Evolutionary conservation across 2,797 vertebrate genomes (phyloP), one percentile per base, ranked within the genome.

Genomic region (Pangasius larnaudii): DNA sequence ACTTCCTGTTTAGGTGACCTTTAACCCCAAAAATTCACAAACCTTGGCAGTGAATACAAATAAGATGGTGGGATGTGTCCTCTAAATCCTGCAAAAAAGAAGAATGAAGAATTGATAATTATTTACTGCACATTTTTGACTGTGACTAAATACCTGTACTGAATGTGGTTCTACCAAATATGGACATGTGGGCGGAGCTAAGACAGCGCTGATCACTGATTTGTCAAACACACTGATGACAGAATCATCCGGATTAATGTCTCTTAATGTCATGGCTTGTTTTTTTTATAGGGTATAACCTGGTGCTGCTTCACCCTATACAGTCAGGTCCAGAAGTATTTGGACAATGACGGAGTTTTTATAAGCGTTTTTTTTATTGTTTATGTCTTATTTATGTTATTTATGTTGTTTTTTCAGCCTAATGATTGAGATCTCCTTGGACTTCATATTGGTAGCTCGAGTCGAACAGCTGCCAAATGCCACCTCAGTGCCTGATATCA

Each of bases 1-100:
- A 78, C 49, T 78, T 56, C 75, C 75, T 78, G 49, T 78, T 78
- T 53, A 19, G 7, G 8, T 78, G 49, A 78, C 75, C n/a, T 78
- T 78, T 53, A 53, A 33, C 24, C 22, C 36, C 22, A 42, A 24
- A 10, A 11, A 22, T 3, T 14, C 4, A n/a, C 46, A n/a, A 51
- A 49, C 1, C 1, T n/a, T 75, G 24, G 27, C n/a, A 16, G 11
- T 30, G 10, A 75, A 74, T 74, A 46, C 46, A 74, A 22, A 39
- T 39, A 42, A 22, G 8, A 72, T 72, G 14, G 16, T 8, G 14
- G 30, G 30, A 6, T 39, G 33, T 39, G 67, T 39, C 33, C 7
- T 36, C 33, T 39, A 22, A 7, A 9, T 39, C 0, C 16, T 19
- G 67, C 1, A 39, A 71, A 13, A 14, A 30, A 24, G 2, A 9